phyloP scores from a whole-genome alignment of 2,113 vertebrate species.

The Melanerpes aurifrons region DNA sequence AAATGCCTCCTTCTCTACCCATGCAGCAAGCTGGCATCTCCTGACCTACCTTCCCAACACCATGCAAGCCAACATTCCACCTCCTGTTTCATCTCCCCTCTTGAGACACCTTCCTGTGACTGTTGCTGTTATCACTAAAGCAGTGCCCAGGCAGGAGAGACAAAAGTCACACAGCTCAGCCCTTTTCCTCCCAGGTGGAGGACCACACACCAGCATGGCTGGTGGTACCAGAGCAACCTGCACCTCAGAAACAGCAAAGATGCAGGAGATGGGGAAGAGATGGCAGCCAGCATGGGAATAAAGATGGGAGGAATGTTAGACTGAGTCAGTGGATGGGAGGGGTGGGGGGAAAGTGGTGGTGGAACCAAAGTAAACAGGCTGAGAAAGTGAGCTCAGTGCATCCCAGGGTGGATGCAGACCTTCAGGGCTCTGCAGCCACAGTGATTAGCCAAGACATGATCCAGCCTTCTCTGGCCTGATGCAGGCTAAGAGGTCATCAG shows the following conservation, averaged over 20 bases:
- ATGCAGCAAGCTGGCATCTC: not conserved
- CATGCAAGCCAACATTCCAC: not conserved
- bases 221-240: not conserved
- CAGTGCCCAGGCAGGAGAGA: not conserved
- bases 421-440: not conserved
- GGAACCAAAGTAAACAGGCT: not conserved
- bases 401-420: not conserved
- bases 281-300: not conserved
- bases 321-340: not conserved
- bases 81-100: not conserved
- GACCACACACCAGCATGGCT: slow-evolving; percentile 29
- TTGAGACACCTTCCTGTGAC: not conserved
- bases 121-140: not conserved
- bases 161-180: not conserved
- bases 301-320: not conserved
- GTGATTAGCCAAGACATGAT: slow-evolving; percentile 46
- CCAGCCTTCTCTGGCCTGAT: slow-evolving; percentile 11
- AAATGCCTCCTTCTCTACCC: not conserved
- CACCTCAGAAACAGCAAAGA: accelerated
- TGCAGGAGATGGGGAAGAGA: not conserved
- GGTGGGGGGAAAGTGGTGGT: not conserved
- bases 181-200: slow-evolving; percentile 2
- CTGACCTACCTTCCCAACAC: not conserved
- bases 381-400: not conserved
- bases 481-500: slow-evolving; percentile 47